Conservation (phyloP, 2,888 invertebrate species). For the Hesperia comma region DNA sequence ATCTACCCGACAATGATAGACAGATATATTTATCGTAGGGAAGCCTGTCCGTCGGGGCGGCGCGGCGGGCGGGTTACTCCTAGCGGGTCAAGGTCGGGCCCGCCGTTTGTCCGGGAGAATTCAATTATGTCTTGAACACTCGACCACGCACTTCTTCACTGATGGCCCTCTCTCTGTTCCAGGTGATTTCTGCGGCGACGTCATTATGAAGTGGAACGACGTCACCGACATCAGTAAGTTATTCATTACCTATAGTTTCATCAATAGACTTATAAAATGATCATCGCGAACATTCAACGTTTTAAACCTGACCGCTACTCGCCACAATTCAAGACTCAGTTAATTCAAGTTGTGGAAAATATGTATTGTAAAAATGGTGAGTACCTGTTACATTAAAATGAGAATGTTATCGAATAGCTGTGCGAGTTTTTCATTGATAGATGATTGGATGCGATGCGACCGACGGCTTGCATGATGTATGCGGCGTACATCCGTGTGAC, state of each 20-base stretch:
- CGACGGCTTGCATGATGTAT: background rate
- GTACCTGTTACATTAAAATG: too few relatives aligned
- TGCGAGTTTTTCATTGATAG: constrained; percentile 1
- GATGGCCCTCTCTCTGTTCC: constrained; percentile 49
- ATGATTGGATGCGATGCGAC: background rate
- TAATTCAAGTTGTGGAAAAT: too few relatives aligned
- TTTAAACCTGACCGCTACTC: too few relatives aligned
- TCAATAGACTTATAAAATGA: background rate
- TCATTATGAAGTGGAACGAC: constrained; percentile 82
- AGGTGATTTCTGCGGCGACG: constrained; percentile 80
- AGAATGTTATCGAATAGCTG: background rate
- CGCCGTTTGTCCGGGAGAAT: constrained; percentile 13
- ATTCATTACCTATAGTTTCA: background rate
- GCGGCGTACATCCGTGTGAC: background rate
- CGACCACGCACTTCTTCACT: background rate
- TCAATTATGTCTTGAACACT: constrained; percentile 16
- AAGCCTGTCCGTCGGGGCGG: constrained; percentile 16
- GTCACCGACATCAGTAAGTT: constrained; percentile 79
- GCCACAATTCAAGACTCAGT: too few relatives aligned
- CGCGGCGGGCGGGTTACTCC: constrained; percentile 1
- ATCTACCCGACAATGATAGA: constrained; percentile 25
- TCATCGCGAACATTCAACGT: too few relatives aligned
- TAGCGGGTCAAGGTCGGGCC: constrained; percentile 11
- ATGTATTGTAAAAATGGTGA: too few relatives aligned
- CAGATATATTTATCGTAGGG: constrained; percentile 22